Evolutionary conservation across 1,140 invertebrate species (phyloP).

Genomic region (Drosophila ohnishii): DNA sequence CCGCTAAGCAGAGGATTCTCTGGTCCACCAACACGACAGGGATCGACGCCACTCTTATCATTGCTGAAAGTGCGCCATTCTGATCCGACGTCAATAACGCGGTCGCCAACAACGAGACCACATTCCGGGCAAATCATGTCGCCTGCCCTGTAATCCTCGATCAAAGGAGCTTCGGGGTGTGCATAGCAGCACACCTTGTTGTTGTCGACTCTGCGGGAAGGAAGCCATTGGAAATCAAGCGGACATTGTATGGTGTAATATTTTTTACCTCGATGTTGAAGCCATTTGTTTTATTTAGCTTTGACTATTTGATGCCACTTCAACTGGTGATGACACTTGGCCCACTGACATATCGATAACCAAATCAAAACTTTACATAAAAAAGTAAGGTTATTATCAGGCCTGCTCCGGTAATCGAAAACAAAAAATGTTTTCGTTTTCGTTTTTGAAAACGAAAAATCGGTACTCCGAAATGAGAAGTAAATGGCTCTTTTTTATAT

Average conservation of each 20-base stretch:
- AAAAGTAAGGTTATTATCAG: too few relatives aligned
- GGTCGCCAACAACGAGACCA: constrained; percentile 99
- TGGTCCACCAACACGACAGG: constrained; percentile 98
- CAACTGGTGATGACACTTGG: constrained; percentile 25
- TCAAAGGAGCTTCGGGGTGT: constrained; percentile 97
- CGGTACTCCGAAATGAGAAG: too few relatives aligned
- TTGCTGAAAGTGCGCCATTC: constrained; percentile 99
- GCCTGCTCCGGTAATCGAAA: too few relatives aligned
- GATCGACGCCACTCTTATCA: constrained; percentile 98
- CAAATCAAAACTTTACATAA: too few relatives aligned
- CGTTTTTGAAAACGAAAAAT: too few relatives aligned
- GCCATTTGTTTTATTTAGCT: constrained; percentile 58
- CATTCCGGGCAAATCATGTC: constrained; percentile 99
- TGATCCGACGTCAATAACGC: constrained; percentile 99
- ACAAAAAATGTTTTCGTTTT: too few relatives aligned
- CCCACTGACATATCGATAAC: background rate
- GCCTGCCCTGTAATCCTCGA: constrained; percentile 99
- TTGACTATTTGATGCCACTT: constrained; percentile 25
- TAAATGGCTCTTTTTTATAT: too few relatives aligned
- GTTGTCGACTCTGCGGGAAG: constrained; percentile 69
- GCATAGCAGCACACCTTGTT: constrained; percentile 94
- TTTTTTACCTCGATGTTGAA: constrained; percentile 66
- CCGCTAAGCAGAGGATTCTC: constrained; percentile 98
- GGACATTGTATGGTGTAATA: background rate
- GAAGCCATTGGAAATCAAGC: background rate